Base-by-base conservation (phyloP, 2,797 vertebrate species). In the Remorina albescens region DNA sequence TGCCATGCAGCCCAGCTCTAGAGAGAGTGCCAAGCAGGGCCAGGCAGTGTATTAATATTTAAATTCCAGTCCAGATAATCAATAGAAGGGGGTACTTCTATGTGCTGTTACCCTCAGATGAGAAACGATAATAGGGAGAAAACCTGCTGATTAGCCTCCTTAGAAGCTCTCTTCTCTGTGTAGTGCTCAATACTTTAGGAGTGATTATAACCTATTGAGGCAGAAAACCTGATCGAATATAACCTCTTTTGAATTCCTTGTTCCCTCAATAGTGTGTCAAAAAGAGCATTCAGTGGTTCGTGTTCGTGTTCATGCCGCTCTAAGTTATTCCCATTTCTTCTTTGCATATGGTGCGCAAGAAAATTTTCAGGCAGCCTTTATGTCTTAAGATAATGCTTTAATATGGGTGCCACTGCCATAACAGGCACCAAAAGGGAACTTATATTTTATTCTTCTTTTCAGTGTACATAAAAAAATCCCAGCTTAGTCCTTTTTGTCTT, bases 381-480 rank as follows among this genome's bases (percentile, higher is more conserved):
- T 92, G 91, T 91, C 89, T 82, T 86, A 93, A 94, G 94, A 95
- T 95, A 95, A 96, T 94, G 95, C 96, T 96, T 96, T 98, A 96
- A 98, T 97, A 96, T 93, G 95, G 94, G 91, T 91, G 95, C 95
- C 95, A 95, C 92, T 93, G 95, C 96, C 95, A 96, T 97, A 98
- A 97, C 96, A 93, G 95, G 92, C 95, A 94, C 96, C 96, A 96
- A 96, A 96, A 95, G 95, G 91, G 94, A 98, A 98, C 94, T 97
- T 97, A 99, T 98, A 98, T 98, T 97, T 97, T 95, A 97, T 97
- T 97, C 96, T 97, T 97, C 97, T 97, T 97, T 99, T 99, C 97
- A 99, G 96, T 97, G 96, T 98, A 98, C 96, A 97, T 97, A 97
- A 97, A 97, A 96, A 97, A 98, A 97, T 96, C 96, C 96, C 96